These are phyloP conservation scores for Nephrotoma flavescens DNA, from an alignment of 2,888 invertebrate genomes.

Conservation along the genomic window DNA sequence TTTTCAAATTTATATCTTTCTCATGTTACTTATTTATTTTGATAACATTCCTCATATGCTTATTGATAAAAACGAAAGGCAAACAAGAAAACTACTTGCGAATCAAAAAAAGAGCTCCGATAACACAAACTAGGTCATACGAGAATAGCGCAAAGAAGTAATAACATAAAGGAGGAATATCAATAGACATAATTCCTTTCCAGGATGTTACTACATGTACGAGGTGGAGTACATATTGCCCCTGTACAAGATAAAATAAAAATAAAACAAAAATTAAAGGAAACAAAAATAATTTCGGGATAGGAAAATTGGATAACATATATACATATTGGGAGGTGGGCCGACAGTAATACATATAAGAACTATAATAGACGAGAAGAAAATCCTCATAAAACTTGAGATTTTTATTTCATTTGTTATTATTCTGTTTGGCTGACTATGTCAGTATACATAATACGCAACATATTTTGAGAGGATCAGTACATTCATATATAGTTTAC, in stretches of 20 bases:
- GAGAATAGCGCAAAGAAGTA: neutral
- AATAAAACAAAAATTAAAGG: neutral
- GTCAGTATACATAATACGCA: neutral
- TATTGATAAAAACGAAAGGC: neutral
- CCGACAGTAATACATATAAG: neutral
- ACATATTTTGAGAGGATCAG: neutral
- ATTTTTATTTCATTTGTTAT: neutral
- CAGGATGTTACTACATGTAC: neutral
- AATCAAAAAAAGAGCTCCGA: neutral
- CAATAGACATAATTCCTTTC: neutral
- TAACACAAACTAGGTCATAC: neutral
- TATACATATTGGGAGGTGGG: neutral
- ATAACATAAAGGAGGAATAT: neutral
- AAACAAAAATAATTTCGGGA: neutral
- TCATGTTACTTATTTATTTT: neutral
- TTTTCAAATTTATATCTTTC: neutral
- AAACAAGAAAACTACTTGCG: neutral
- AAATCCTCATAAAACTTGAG: neutral
- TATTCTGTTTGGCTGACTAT: neutral
- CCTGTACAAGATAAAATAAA: neutral
- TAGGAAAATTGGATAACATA: neutral
- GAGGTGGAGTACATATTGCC: neutral
- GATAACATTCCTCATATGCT: neutral
- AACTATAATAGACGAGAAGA: neutral
- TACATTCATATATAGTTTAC: neutral